Evolutionary conservation across 2,888 invertebrate species (phyloP).

Genomic region (Patella ulyssiponensis): DNA sequence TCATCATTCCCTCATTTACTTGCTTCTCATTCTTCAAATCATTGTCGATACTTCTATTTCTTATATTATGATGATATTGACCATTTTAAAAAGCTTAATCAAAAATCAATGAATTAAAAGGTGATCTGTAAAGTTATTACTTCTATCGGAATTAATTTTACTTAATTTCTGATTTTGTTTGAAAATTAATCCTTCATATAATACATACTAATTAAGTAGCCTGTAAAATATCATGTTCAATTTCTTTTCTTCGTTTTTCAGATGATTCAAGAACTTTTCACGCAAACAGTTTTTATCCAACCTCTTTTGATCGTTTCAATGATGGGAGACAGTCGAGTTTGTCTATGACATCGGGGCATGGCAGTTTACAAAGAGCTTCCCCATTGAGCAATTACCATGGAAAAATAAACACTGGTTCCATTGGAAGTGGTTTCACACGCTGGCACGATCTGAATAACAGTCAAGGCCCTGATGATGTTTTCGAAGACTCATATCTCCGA

Average conservation of each 20-base stretch:
- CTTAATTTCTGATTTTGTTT: too few species aligned
- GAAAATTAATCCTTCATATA: too few species aligned
- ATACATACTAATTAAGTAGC: too few species aligned
- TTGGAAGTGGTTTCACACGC: neutral
- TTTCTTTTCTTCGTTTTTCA: constrained; percentile 11
- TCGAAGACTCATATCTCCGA: constrained; percentile 6
- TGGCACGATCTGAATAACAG: neutral
- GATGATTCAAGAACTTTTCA: constrained; percentile 21
- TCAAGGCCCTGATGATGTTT: neutral
- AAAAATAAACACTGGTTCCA: neutral
- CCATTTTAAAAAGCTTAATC: too few species aligned
- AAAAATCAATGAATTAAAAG: too few species aligned
- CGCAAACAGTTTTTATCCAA: constrained; percentile 15
- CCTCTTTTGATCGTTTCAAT: constrained; percentile 13
- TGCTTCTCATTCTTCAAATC: too few species aligned
- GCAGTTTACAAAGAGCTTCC: constrained; percentile 9
- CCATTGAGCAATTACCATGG: constrained; percentile 6
- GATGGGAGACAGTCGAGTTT: constrained; percentile 19
- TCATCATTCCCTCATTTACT: too few species aligned
- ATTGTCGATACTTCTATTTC: too few species aligned
- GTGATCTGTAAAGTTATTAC: too few species aligned
- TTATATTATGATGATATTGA: too few species aligned
- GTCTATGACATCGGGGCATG: neutral
- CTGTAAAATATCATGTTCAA: too few species aligned
- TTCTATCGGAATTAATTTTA: too few species aligned